Evolutionary conservation across 2,797 vertebrate species (phyloP), one percentile per base, ranked within the genome.

Genomic region (Pseudochirops cupreus): DNA sequence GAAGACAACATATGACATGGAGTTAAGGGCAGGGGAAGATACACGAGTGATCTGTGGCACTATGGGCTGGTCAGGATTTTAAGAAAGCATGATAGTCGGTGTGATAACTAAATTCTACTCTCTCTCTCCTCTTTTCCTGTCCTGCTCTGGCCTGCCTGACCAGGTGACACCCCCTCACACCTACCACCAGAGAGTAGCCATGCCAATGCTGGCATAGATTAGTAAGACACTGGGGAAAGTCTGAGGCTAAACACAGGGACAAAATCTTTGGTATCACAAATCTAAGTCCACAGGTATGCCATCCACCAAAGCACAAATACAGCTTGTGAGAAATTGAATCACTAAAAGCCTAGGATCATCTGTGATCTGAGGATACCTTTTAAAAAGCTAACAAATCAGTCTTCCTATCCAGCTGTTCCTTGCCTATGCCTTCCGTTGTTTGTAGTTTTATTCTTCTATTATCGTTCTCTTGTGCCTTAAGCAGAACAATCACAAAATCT

Each of bases 291-390:
- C 1, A 39, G 16, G n/a, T 82, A 82, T 82, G 5, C n/a, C 1
- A 6, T 82, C 33, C 26, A 62, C 2, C 29, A 1, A 31, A 13
- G 2, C 90, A 0, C 87, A 50, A 56, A 29, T 10, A 10, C 56
- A 90, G 92, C 95, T 62, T 59, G 18, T 33, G 56, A 91, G 95
- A 95, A 93, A 91, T 52, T 28, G 54, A 56, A 91, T 94, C 52
- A 90, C 90, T 89, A 55, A 6, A 3, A 39, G 53, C 28, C n/a
- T 52, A 56, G 31, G 33, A 74, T 74, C 62, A 92, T 96, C 21
- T 96, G 16, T 90, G 39, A 92, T 82, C 6, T 82, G 58, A 90
- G 11, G 28, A 31, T 62, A 24, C 11, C 12, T 93, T 94, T 46
- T 90, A 94, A 92, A 91, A 74, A 39, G 16, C 33, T 39, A 74